A percentile compares a stretch with the other conserved stretches of the same genome.
Evolutionary conservation across 1,140 invertebrate genomes (phyloP).

Genomic region (Aradophagus sp.): DNA sequence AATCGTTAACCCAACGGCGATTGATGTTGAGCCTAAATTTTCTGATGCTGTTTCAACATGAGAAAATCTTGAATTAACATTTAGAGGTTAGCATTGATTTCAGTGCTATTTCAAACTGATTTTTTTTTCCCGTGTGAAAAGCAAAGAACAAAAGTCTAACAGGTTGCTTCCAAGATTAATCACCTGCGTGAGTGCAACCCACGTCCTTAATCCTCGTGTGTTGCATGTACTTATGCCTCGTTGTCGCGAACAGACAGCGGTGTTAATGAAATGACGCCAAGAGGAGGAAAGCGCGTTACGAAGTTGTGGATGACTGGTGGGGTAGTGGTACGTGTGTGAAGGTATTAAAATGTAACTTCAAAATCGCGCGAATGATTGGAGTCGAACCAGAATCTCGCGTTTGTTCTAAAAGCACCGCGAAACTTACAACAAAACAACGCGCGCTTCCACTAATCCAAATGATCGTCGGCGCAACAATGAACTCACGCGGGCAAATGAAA

Average conservation of each 20-base stretch:
- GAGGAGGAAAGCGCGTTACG: constrained; percentile 11
- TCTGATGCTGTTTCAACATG: no score
- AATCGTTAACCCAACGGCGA: no score
- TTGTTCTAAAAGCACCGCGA: constrained; percentile 10
- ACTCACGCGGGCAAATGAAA: constrained; percentile 38
- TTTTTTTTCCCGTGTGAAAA: no score
- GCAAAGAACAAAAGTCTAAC: no score
- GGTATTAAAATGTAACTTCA: constrained; percentile 30
- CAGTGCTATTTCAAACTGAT: no score
- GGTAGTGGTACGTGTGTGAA: constrained; percentile 13
- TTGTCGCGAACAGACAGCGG: not conserved
- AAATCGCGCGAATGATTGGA: constrained; percentile 21
- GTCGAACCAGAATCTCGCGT: constrained; percentile 8
- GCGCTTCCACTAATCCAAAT: constrained; percentile 21
- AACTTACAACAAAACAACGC: constrained; percentile 13
- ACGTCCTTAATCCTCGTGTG: constrained; percentile 23
- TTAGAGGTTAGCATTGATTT: no score
- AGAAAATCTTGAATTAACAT: no score
- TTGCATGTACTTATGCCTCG: constrained; percentile 12
- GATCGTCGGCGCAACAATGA: constrained; percentile 30
- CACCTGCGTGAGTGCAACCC: constrained; percentile 19
- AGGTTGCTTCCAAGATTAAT: constrained; percentile 26
- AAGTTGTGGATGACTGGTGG: constrained; percentile 9
- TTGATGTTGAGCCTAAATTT: no score
- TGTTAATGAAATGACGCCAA: constrained; percentile 23